Percentiles rank a stretch among this genome's conserved stretches.
Evolutionary conservation across 2,113 vertebrate species (phyloP).

Genomic region (Prietella phreatophila): DNA sequence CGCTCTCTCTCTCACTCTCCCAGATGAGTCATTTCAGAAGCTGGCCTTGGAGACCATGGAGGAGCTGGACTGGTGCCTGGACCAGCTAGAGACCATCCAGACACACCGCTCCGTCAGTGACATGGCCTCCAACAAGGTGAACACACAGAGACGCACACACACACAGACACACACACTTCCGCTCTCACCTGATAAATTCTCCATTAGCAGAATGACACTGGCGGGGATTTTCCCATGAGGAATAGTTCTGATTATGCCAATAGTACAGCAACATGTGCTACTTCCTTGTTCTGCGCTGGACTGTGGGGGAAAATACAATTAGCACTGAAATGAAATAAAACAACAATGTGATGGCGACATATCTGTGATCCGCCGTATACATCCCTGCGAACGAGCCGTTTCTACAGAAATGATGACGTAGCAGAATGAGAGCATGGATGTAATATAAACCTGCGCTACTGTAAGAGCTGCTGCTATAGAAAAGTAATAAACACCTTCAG

Average conservation of each 20-base stretch:
- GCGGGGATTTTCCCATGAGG: neutral
- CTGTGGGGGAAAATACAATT: neutral
- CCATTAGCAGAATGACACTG: neutral
- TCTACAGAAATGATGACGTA: neutral
- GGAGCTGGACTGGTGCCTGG: slow-evolving; percentile 58
- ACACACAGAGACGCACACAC: neutral
- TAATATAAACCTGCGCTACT: neutral
- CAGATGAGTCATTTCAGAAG: slow-evolving; percentile 55
- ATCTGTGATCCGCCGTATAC: too few species aligned
- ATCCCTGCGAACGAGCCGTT: neutral
- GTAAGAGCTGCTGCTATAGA: neutral
- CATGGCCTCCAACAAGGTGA: slow-evolving; percentile 58
- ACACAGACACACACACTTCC: neutral
- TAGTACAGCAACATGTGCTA: neutral
- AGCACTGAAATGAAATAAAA: neutral
- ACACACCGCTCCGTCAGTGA: slow-evolving; percentile 57
- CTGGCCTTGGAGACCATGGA: slow-evolving; percentile 55
- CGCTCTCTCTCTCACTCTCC: neutral
- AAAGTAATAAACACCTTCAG: neutral
- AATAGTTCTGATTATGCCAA: neutral
- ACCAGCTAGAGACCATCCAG: slow-evolving; percentile 57
- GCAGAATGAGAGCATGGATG: neutral
- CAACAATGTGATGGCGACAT: too few species aligned
- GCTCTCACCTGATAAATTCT: neutral
- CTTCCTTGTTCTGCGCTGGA: neutral